Conservation (phyloP, 1,140 invertebrate genomes). For the Leptinotarsa lineolata region DNA sequence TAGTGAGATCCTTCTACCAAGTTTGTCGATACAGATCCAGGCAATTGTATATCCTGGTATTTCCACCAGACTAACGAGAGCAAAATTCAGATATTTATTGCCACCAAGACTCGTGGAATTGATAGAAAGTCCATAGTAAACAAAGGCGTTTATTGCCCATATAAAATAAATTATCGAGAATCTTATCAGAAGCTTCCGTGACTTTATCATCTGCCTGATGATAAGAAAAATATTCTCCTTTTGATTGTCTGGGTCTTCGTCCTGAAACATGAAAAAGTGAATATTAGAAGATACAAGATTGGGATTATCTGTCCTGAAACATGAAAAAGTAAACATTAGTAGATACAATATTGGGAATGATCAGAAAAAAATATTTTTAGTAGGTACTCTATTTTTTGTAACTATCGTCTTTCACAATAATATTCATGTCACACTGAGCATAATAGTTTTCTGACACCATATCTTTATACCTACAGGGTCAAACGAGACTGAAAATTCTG, state of each 20-base stretch:
- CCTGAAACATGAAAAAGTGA: not conserved
- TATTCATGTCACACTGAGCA: too few species aligned
- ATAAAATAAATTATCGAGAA: slow-evolving; percentile 58
- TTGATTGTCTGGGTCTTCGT: not conserved
- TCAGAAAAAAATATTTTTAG: too few species aligned
- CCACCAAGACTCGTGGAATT: slow-evolving; percentile 70
- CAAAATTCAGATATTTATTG: slow-evolving; percentile 67
- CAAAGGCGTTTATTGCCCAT: slow-evolving; percentile 71
- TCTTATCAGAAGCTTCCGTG: slow-evolving; percentile 56
- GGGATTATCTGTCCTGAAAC: slow-evolving; percentile 2
- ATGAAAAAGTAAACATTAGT: too few species aligned
- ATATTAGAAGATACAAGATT: too few species aligned
- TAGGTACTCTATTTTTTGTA: too few species aligned
- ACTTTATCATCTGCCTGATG: slow-evolving; percentile 53
- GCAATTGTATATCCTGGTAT: slow-evolving; percentile 64
- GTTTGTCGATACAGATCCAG: slow-evolving; percentile 59
- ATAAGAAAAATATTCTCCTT: too few species aligned
- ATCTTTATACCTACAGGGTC: too few species aligned
- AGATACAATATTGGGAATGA: too few species aligned
- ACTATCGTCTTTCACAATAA: too few species aligned
- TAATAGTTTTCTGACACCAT: too few species aligned
- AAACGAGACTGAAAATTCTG: too few species aligned
- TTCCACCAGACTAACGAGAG: slow-evolving; percentile 64
- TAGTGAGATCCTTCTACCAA: slow-evolving; percentile 59
- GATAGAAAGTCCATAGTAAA: slow-evolving; percentile 74